A percentile compares a stretch with the other conserved stretches of the same genome.
These are phyloP conservation scores for Eristalis pertinax DNA, from an alignment of 2,888 invertebrate genomes.

Conservation along the genomic window DNA sequence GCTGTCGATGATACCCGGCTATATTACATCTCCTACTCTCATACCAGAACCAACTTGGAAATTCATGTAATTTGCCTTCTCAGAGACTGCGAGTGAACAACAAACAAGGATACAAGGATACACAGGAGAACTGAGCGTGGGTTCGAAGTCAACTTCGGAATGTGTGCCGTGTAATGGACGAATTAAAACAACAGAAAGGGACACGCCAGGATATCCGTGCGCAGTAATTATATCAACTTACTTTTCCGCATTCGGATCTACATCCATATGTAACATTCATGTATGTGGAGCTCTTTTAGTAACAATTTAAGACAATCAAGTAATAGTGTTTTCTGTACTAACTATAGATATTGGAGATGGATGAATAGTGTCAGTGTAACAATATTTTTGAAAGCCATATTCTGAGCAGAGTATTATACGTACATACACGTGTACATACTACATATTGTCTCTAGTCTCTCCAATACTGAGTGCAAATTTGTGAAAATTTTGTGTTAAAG, in stretches of 20 bases:
- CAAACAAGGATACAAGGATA: constrained; percentile 9
- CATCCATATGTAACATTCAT: neutral
- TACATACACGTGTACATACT: neutral
- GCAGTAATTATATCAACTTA: constrained; percentile 29
- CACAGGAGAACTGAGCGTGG: constrained; percentile 2
- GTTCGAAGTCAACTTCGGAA: constrained; percentile 39
- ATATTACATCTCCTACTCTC: neutral
- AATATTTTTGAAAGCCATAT: constrained; percentile 12
- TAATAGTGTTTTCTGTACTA: constrained; percentile 22
- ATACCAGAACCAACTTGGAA: constrained; percentile 31
- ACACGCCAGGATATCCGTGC: constrained; percentile 41
- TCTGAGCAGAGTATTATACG: neutral
- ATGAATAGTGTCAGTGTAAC: constrained; percentile 13
- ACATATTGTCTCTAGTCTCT: neutral
- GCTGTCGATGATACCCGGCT: constrained; percentile 8
- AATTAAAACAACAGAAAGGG: constrained; percentile 48
- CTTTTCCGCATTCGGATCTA: neutral
- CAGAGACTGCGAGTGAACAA: constrained; percentile 18
- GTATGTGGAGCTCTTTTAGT: constrained; percentile 6
- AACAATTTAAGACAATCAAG: constrained; percentile 33
- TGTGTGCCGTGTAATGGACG: constrained; percentile 43
- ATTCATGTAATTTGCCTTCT: constrained; percentile 46
- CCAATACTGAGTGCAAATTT: constrained; percentile 43
- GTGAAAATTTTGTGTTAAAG: constrained; percentile 34
- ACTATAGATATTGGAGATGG: constrained; percentile 29